Evolutionary conservation across 2,888 invertebrate genomes (phyloP).

Genomic region (Amiota communis): DNA sequence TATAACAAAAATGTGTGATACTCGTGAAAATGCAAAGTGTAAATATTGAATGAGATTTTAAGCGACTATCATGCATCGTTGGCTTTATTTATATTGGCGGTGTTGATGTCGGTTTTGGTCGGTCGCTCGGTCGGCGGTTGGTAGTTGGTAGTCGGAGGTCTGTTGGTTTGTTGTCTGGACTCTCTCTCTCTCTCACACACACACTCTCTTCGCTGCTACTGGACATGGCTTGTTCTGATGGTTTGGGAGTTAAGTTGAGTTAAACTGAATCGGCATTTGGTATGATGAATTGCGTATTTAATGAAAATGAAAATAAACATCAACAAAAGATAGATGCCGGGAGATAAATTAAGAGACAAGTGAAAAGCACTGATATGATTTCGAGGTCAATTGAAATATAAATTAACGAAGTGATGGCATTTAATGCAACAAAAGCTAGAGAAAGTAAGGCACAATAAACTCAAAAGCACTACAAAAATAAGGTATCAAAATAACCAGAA

Average conservation of each 20-base stretch:
- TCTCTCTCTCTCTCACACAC: too few species aligned
- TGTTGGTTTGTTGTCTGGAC: too few species aligned
- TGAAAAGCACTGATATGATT: constrained; percentile 11
- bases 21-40: constrained; percentile 52
- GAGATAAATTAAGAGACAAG: neutral
- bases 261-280: too few species aligned
- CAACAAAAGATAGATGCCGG: neutral
- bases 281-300: neutral
- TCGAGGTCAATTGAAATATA: constrained; percentile 23
- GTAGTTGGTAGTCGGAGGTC: neutral
- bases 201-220: too few species aligned
- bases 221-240: too few species aligned
- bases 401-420: constrained; percentile 20
- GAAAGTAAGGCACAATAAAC: too few species aligned
- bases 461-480: neutral
- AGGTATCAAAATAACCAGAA: neutral
- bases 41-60: constrained; percentile 64
- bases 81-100: constrained; percentile 36
- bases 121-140: neutral
- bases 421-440: neutral
- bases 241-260: too few species aligned
- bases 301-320: neutral
- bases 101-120: constrained; percentile 4
- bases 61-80: constrained; percentile 55
- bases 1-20: constrained; percentile 43